These are phyloP conservation scores for Chrysemys picta DNA, from an alignment of 2,113 vertebrate species.

Conservation along the genomic window DNA sequence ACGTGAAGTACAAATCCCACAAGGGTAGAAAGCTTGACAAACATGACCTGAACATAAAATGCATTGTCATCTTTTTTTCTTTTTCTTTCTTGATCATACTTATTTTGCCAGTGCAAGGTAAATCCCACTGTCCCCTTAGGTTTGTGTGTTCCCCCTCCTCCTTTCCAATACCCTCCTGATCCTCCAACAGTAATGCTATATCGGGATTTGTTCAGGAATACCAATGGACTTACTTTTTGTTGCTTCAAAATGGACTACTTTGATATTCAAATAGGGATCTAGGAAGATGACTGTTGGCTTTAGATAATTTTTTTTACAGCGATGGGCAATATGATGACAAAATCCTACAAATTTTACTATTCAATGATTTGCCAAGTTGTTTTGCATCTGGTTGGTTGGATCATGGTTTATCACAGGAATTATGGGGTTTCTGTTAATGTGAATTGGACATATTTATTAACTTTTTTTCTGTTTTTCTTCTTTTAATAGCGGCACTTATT, in stretches of 20 bases:
- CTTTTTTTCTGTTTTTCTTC: not conserved
- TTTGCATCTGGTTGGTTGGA: not conserved
- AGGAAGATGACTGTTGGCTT: not conserved
- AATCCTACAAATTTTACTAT: not conserved
- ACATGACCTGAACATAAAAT: not conserved
- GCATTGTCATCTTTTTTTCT: not conserved
- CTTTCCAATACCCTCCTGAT: not conserved
- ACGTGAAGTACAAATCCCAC: not conserved
- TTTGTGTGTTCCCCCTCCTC: not conserved
- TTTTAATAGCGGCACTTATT: constrained; percentile 90
- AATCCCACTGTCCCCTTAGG: not conserved
- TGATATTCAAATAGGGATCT: not conserved
- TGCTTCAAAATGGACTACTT: not conserved
- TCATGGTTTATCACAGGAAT: not conserved
- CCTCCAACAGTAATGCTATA: not conserved
- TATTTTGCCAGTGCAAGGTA: not conserved
- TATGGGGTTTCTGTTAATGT: not conserved
- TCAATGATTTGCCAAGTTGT: not conserved
- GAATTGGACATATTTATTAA: not conserved
- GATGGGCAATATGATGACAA: not conserved
- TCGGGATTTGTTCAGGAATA: not conserved
- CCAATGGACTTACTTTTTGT: not conserved
- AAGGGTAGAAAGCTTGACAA: not conserved
- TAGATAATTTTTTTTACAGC: not conserved
- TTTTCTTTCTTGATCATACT: not conserved